A percentile compares a stretch with the other conserved stretches of the same genome.
phyloP scores from a whole-genome alignment of 2,797 vertebrate species.

The Selene dorsalis region DNA sequence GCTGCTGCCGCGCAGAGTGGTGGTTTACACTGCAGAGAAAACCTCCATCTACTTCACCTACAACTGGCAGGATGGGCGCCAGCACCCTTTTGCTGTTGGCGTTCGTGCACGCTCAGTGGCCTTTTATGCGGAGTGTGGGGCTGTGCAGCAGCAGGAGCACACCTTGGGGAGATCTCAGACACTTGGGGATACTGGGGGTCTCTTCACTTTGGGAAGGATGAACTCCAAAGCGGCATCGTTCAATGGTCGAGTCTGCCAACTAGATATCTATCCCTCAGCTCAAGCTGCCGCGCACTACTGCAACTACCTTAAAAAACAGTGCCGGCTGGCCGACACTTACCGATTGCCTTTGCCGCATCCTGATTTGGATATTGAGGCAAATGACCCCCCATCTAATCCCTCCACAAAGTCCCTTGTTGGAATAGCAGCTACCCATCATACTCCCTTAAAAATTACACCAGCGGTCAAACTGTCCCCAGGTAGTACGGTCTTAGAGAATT shows the following conservation, averaged over 20 bases:
- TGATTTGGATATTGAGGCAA: slow-evolving; percentile 50
- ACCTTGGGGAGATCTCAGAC: slow-evolving; percentile 82
- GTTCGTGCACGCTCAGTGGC: slow-evolving; percentile 86
- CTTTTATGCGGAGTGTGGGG: slow-evolving; percentile 89
- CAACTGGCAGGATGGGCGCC: slow-evolving; percentile 88
- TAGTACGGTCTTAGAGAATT: slow-evolving; percentile 43
- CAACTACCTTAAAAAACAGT: slow-evolving; percentile 91
- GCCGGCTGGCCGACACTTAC: slow-evolving; percentile 89
- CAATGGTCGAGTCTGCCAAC: slow-evolving; percentile 92
- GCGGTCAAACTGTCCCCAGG: slow-evolving; percentile 43
- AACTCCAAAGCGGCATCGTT: slow-evolving; percentile 89
- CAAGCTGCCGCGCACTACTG: slow-evolving; percentile 92
- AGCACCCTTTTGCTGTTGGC: slow-evolving; percentile 90
- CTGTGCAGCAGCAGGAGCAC: slow-evolving; percentile 84
- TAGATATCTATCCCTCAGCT: slow-evolving; percentile 93
- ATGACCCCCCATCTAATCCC: slow-evolving; percentile 53
- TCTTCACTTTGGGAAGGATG: slow-evolving; percentile 93
- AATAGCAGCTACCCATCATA: slow-evolving; percentile 48
- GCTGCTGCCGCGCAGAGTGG: slow-evolving; percentile 90
- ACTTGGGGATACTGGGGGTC: slow-evolving; percentile 82
- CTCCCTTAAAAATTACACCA: slow-evolving; percentile 40
- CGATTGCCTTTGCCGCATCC: slow-evolving; percentile 78
- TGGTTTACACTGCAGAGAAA: slow-evolving; percentile 89
- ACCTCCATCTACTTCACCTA: slow-evolving; percentile 89
- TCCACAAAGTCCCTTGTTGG: slow-evolving; percentile 50